Conservation (phyloP, 2,797 vertebrate species). For the Typhlichthys subterraneus region DNA sequence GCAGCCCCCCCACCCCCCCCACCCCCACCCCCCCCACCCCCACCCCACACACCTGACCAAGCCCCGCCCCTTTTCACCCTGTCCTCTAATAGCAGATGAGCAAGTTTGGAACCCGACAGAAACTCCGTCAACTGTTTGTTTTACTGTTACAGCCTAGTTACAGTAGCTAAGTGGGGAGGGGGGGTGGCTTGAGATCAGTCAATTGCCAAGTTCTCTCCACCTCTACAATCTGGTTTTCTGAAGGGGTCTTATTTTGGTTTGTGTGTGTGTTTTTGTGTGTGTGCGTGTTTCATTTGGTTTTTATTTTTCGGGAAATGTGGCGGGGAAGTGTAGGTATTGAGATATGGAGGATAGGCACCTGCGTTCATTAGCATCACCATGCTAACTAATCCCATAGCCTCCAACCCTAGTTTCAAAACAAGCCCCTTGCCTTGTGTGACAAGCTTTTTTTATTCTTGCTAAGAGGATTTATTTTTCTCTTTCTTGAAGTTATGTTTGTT, state of each 20-base stretch:
- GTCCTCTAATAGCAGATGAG: too few species aligned
- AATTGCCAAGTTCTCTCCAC: conserved; percentile 45
- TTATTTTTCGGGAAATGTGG: conserved; percentile 32
- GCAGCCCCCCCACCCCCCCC: neutral
- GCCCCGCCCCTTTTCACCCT: too few species aligned
- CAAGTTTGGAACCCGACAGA: too few species aligned
- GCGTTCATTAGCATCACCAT: conserved; percentile 65
- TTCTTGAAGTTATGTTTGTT: conserved; percentile 56
- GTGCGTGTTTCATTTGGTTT: too few species aligned
- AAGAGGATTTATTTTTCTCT: conserved; percentile 63
- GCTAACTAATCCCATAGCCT: conserved; percentile 69
- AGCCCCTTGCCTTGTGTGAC: conserved; percentile 73
- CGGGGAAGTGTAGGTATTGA: conserved; percentile 23
- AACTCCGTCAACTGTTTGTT: too few species aligned
- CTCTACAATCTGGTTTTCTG: conserved; percentile 54
- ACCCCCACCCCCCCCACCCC: neutral
- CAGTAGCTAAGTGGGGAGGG: conserved; percentile 33
- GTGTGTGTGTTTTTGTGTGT: neutral
- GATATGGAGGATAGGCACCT: conserved; percentile 51
- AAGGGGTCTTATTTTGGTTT: conserved; percentile 36
- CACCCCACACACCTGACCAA: too few species aligned
- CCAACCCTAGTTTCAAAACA: conserved; percentile 67
- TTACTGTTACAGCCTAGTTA: too few species aligned
- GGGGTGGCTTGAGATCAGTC: conserved; percentile 29
- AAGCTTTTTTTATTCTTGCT: conserved; percentile 67